phyloP scores from a whole-genome alignment of 2,888 invertebrate species.

The Digitonthophagus gazella region DNA sequence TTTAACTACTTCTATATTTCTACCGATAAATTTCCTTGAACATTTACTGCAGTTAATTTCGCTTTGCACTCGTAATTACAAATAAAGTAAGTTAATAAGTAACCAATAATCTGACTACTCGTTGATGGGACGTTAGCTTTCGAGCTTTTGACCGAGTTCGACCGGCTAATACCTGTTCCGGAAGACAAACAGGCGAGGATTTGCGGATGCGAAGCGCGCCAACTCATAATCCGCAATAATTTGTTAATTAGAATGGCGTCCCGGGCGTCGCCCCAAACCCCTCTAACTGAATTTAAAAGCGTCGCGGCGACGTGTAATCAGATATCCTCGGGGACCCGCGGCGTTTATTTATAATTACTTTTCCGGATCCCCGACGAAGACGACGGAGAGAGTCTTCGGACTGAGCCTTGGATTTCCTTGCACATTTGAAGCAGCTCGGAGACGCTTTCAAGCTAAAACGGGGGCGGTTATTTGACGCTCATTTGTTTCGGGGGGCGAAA shows the following conservation, averaged over 20 bases:
- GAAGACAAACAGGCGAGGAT: not conserved
- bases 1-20: too few species aligned
- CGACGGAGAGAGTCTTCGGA: too few species aligned
- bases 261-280: not conserved
- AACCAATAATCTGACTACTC: not conserved
- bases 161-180: not conserved
- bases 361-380: not conserved
- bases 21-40: too few species aligned
- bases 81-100: not conserved
- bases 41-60: too few species aligned
- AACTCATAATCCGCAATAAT: not conserved
- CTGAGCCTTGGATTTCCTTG: too few species aligned
- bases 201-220: not conserved
- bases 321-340: not conserved
- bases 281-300: not conserved
- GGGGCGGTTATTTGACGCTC: not conserved
- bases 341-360: not conserved
- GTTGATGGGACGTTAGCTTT: too few species aligned
- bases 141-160: not conserved
- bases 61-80: too few species aligned
- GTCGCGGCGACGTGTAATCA: not conserved
- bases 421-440: too few species aligned
- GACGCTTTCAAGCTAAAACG: not conserved
- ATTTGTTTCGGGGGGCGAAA: not conserved
- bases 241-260: not conserved